Evolutionary conservation across 2,113 vertebrate species (phyloP).

Genomic region (Mystacornis crossleyi): DNA sequence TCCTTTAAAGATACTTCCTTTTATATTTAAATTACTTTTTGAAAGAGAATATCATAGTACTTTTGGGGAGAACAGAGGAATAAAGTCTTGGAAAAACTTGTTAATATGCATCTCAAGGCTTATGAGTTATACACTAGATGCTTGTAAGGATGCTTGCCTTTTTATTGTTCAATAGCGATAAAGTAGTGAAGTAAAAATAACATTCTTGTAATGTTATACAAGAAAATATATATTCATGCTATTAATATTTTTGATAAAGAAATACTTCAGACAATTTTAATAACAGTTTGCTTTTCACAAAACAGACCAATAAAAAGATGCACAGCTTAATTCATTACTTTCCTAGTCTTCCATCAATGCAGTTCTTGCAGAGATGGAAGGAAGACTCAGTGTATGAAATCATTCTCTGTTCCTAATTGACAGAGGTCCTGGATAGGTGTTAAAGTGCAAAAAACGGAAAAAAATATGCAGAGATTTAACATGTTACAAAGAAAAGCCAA

Average conservation of each 20-base stretch:
- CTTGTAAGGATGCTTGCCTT: neutral
- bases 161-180: neutral
- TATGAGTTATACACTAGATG: neutral
- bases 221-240: neutral
- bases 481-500: neutral
- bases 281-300: neutral
- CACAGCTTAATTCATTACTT: neutral
- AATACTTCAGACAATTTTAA: neutral
- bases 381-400: neutral
- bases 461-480: neutral
- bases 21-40: constrained; percentile 3
- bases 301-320: neutral
- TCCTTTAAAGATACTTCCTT: neutral
- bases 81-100: neutral
- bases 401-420: neutral
- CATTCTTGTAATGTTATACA: no score
- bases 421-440: neutral
- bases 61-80: neutral
- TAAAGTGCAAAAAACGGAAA: neutral
- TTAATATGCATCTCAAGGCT: neutral
- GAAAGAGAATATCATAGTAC: neutral
- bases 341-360: neutral
- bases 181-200: no score
- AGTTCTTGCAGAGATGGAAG: neutral
- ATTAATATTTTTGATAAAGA: neutral